Percentiles rank a stretch among this genome's conserved stretches.
These are phyloP conservation scores for Folsomia manolachei DNA, from an alignment of 2,888 invertebrate species.

Conservation along the genomic window DNA sequence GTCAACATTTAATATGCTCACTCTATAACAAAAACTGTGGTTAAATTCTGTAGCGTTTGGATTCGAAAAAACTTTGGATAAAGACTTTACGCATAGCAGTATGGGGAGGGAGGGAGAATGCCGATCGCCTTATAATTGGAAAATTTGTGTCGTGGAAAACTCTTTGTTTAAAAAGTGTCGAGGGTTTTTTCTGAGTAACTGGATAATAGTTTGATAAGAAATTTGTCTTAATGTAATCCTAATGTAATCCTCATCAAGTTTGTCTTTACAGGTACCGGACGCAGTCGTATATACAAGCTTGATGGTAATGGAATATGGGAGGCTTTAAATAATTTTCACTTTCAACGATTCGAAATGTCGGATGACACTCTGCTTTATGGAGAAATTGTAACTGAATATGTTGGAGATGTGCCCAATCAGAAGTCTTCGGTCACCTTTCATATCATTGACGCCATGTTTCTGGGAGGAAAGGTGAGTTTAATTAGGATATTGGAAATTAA, in stretches of 20 bases:
- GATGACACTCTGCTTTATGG: neutral
- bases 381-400: neutral
- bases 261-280: neutral
- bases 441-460: neutral
- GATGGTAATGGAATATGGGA: neutral
- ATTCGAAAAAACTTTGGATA: neutral
- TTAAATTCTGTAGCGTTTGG: neutral
- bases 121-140: neutral
- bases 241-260: neutral
- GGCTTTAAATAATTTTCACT: neutral
- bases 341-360: neutral
- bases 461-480: neutral
- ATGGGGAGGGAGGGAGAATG: neutral
- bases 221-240: neutral
- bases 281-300: neutral
- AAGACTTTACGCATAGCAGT: neutral
- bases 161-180: neutral
- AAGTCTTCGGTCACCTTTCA: neutral
- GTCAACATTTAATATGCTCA: neutral
- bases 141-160: neutral
- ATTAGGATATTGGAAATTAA: no score
- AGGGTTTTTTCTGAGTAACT: neutral
- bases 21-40: no score
- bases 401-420: neutral
- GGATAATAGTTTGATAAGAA: no score